phyloP scores from a whole-genome alignment of 2,888 invertebrate species.

The Pheosia tremula region DNA sequence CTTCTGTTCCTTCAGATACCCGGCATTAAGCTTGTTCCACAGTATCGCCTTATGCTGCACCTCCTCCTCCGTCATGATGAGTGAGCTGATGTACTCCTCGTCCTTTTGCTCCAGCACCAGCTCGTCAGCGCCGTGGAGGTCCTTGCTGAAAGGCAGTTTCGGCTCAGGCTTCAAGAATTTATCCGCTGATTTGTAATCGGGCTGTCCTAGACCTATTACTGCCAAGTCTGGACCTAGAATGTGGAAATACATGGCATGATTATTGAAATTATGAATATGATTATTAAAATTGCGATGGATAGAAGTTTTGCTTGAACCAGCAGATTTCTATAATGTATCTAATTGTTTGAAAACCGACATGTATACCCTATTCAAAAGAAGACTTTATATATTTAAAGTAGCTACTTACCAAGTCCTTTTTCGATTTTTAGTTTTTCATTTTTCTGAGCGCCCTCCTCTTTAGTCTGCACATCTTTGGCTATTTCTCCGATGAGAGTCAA shows the following conservation, averaged over 20 bases:
- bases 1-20: constrained; percentile 93
- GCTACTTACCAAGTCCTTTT: constrained; percentile 63
- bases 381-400: not conserved
- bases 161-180: constrained; percentile 70
- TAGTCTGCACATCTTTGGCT: constrained; percentile 50
- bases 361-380: no score
- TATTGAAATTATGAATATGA: no score
- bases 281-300: no score
- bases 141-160: constrained; percentile 54
- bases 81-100: constrained; percentile 95
- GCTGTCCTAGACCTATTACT: constrained; percentile 89
- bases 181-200: constrained; percentile 56
- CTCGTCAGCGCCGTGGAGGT: constrained; percentile 76
- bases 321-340: no score
- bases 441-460: constrained; percentile 28
- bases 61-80: constrained; percentile 91
- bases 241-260: no score
- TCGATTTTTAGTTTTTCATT: constrained; percentile 51
- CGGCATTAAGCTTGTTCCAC: constrained; percentile 95
- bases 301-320: no score
- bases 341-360: no score
- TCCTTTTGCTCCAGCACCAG: constrained; percentile 91
- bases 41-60: constrained; percentile 90
- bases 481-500: constrained; percentile 71
- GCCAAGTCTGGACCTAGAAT: constrained; percentile 88